Evolutionary conservation across 2,888 invertebrate genomes (phyloP).

Genomic region (Eucriotettix oculatus): DNA sequence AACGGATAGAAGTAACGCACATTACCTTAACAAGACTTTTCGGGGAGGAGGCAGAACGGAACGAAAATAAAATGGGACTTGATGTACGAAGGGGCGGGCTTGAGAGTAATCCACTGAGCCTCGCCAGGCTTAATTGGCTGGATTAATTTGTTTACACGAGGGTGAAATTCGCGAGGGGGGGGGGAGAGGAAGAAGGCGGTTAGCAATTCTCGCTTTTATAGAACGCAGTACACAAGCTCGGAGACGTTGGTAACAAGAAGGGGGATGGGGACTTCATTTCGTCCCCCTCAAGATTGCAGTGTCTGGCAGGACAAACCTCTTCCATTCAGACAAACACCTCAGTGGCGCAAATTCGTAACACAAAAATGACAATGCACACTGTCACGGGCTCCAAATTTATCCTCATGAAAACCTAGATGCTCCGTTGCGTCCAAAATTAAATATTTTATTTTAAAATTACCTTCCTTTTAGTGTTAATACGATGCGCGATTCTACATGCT

Average conservation of each 20-base stretch:
- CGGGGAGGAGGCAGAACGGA: neutral
- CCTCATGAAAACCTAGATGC: too few species aligned
- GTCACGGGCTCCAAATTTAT: too few species aligned
- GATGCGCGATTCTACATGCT: too few species aligned
- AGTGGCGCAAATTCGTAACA: too few species aligned
- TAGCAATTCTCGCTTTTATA: neutral
- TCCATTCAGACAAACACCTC: too few species aligned
- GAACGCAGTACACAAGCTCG: neutral
- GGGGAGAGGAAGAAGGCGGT: neutral
- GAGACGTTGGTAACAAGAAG: neutral
- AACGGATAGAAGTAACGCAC: neutral
- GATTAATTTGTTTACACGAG: neutral
- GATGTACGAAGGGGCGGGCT: neutral
- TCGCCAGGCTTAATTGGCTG: neutral
- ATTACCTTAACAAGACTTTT: neutral
- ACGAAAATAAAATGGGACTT: neutral
- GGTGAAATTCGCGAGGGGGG: neutral
- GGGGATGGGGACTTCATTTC: neutral
- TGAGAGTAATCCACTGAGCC: neutral
- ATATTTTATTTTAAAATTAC: too few species aligned
- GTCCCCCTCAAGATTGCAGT: neutral
- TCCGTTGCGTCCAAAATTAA: too few species aligned
- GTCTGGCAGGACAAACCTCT: neutral
- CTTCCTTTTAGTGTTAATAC: too few species aligned
- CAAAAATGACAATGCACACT: too few species aligned